phyloP scores from a whole-genome alignment of 2,888 invertebrate genomes.

The Biston betularia region DNA sequence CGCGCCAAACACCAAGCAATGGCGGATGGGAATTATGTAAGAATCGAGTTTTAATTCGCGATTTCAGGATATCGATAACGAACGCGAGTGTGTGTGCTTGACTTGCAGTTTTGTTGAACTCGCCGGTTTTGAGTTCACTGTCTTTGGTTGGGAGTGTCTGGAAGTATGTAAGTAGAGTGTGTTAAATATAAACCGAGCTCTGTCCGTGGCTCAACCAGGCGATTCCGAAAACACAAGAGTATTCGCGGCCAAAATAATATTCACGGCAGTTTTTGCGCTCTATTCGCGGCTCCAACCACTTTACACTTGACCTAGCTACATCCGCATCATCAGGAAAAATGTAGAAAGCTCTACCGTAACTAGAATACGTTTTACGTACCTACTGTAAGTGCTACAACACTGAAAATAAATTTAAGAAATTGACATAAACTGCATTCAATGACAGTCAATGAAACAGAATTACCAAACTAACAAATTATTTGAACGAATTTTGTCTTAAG shows the following conservation, averaged over 20 bases:
- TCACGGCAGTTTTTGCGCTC: constrained; percentile 5
- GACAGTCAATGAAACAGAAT: no score
- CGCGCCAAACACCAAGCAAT: constrained; percentile 66
- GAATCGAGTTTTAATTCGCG: constrained; percentile 63
- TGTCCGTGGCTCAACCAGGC: constrained; percentile 20
- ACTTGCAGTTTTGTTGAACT: constrained; percentile 9
- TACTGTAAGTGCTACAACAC: no score
- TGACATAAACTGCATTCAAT: no score
- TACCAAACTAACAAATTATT: no score
- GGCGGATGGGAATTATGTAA: constrained; percentile 82
- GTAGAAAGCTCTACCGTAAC: not conserved
- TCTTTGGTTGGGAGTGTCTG: constrained; percentile 57
- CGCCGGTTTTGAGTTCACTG: not conserved
- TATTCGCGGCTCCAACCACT: constrained; percentile 6
- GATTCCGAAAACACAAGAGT: constrained; percentile 41
- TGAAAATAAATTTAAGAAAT: no score
- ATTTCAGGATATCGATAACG: constrained; percentile 57
- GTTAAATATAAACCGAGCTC: constrained; percentile 77
- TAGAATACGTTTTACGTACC: not conserved
- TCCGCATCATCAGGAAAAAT: not conserved
- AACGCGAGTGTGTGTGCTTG: constrained; percentile 42
- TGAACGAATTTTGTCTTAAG: no score
- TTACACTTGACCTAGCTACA: constrained; percentile 18
- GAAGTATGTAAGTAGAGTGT: constrained; percentile 72
- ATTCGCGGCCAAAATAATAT: constrained; percentile 29